phyloP scores from a whole-genome alignment of 2,888 invertebrate species.

The Acanthosepion esculentum region DNA sequence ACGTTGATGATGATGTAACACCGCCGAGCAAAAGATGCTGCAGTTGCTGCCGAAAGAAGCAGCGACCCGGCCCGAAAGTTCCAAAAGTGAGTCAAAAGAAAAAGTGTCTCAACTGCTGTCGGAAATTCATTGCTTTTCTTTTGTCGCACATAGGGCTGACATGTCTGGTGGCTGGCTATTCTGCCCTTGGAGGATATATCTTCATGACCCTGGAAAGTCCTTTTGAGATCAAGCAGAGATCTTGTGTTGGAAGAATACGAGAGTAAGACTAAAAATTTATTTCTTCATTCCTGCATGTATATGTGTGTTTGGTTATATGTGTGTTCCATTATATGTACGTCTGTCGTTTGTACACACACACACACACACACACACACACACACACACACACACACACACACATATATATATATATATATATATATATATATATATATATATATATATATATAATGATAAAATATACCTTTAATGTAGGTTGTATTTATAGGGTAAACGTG shows the following conservation, averaged over 20 bases:
- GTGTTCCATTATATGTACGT: too few species aligned
- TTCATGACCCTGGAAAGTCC: constrained; percentile 55
- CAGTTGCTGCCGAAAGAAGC: background rate
- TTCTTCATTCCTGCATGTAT: background rate
- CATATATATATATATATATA: too few species aligned
- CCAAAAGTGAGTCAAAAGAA: background rate
- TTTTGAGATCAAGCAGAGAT: constrained; percentile 52
- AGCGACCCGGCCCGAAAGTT: background rate
- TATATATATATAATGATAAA: too few species aligned
- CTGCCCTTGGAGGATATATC: constrained; percentile 55
- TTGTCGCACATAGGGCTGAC: constrained; percentile 58
- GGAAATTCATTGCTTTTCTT: constrained; percentile 52
- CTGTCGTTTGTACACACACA: too few species aligned
- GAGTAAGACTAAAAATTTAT: background rate
- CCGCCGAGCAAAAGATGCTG: background rate
- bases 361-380: accelerated
- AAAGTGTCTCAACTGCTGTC: constrained; percentile 4
- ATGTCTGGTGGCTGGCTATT: constrained; percentile 56
- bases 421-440: too few species aligned
- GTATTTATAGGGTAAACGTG: too few species aligned
- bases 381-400: too few species aligned
- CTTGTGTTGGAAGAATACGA: constrained; percentile 46
- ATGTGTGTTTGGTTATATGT: too few species aligned
- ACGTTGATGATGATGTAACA: background rate
- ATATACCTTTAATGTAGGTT: too few species aligned